Base-by-base conservation (phyloP, 1,140 invertebrate genomes). In the Myzus persicae region DNA sequence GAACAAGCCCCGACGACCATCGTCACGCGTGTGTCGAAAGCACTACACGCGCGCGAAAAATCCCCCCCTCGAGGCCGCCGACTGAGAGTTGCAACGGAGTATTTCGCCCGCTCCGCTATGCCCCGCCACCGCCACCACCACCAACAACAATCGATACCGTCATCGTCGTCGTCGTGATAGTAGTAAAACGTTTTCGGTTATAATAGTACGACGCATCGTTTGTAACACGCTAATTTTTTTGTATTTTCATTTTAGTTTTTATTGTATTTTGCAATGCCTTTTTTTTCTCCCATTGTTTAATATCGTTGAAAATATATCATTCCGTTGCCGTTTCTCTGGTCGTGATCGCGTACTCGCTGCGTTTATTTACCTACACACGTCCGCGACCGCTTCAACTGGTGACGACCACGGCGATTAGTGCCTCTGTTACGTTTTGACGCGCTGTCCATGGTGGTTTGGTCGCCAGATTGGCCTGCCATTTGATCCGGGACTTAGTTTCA, bases 171-270 rank as follows among this genome's bases (percentile, higher is more conserved):
- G 51, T 90, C 46, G 76, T 93, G 91, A 93, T 93, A 93, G 91
- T 84, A 84, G 90, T 48, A 93, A 93, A 90, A 90, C 89, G 54
- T 90, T 90, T 90, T 90, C 89, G 89, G 89, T 90, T 90, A 90
- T 42, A 90, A 18, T 90, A 76, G 59, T n/a, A 67, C 51, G 89
- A 67, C 51, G 89, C 26, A 67, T 3, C 38, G 51, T 90, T 54
- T 89, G 85, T 31, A 26, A 89, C 48, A 89, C 48, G 88, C 46
- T 26, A 51, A 48, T 54, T 89, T 48, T 48, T 54, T n/a, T 76
- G 36, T 89, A 54, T 51, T 89, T 89, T 26, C 38, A 51, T 38
- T 89, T 54, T 87, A 9, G 14, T 89, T 89, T 89, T 87, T 46
- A 22, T n/a, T n/a, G 31, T 1, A 14, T 67, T 67, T 67, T 67